A percentile compares a stretch with the other conserved stretches of the same genome.
phyloP scores from a whole-genome alignment of 2,888 invertebrate species.

The Himalopsyche anomala region DNA sequence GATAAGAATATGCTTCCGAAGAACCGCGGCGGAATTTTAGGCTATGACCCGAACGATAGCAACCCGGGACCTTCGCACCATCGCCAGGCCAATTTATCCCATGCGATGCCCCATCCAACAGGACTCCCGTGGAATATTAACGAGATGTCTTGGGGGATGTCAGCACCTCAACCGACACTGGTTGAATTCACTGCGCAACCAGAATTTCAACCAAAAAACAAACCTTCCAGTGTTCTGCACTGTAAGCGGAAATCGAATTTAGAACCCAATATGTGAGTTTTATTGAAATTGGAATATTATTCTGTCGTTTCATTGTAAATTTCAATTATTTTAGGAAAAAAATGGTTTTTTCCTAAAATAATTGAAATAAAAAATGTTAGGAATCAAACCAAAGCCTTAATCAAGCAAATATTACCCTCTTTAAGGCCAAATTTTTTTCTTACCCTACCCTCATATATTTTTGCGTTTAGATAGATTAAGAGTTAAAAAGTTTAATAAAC shows the following conservation, averaged over 20 bases:
- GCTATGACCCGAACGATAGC: constrained; percentile 19
- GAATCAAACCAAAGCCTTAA: no score
- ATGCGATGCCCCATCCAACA: constrained; percentile 73
- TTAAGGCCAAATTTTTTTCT: no score
- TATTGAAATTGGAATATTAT: no score
- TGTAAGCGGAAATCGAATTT: constrained; percentile 73
- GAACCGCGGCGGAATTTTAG: constrained; percentile 35
- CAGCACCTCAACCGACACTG: constrained; percentile 71
- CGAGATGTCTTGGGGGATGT: constrained; percentile 76
- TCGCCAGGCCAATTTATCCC: constrained; percentile 65
- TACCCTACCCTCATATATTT: no score
- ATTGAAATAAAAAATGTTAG: no score
- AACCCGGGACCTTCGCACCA: constrained; percentile 20
- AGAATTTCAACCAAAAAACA: constrained; percentile 66
- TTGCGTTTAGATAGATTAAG: no score
- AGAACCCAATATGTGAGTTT: constrained; percentile 56
- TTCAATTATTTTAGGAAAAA: no score
- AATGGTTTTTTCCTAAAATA: no score
- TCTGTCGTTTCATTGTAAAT: no score
- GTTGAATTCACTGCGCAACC: constrained; percentile 74
- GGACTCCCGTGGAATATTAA: constrained; percentile 77
- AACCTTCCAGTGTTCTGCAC: constrained; percentile 69
- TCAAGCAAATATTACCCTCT: no score
- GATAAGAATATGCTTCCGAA: constrained; percentile 46
- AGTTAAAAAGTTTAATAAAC: no score